These are phyloP conservation scores for Seira sanloemensis DNA, from an alignment of 2,888 invertebrate species.

Conservation along the genomic window DNA sequence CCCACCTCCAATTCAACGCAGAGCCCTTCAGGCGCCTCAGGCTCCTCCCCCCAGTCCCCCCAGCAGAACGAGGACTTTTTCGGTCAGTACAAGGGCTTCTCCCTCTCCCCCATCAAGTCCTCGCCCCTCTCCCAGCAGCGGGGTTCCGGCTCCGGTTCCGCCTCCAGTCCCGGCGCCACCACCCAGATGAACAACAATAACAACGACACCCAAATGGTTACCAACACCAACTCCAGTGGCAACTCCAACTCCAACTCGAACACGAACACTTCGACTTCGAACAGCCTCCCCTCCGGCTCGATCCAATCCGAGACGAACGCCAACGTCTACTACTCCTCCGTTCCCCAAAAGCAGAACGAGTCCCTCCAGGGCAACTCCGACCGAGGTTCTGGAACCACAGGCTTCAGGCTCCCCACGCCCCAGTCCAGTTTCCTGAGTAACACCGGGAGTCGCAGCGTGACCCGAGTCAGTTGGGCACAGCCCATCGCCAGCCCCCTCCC, in stretches of 20 bases:
- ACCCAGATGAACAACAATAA: conserved; percentile 47
- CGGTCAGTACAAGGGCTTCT: conserved; percentile 92
- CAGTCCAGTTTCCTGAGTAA: conserved; percentile 58
- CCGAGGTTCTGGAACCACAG: conserved; percentile 5
- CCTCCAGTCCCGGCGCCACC: conserved; percentile 12
- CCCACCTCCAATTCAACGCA: conserved; percentile 34
- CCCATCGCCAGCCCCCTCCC: conserved; percentile 70
- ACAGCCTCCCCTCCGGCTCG: conserved; percentile 33
- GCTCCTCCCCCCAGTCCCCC: background rate
- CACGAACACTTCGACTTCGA: too few species aligned
- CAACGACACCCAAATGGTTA: conserved; percentile 45
- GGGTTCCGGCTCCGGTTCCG: conserved; percentile 2
- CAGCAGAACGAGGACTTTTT: conserved; percentile 79
- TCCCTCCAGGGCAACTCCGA: conserved; percentile 35
- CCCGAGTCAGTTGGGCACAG: conserved; percentile 72
- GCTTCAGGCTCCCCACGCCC: conserved; percentile 19
- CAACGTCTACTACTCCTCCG: conserved; percentile 69
- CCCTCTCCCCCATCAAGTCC: conserved; percentile 80
- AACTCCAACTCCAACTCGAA: background rate
- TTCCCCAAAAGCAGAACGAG: conserved; percentile 56
- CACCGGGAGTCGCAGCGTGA: conserved; percentile 21
- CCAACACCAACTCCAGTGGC: background rate
- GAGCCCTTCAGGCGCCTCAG: background rate
- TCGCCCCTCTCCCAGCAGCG: conserved; percentile 36
- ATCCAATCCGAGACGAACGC: conserved; percentile 67